Evolutionary conservation across 2,888 invertebrate genomes (phyloP), one percentile per base, ranked within the genome.

Genomic region (Amiota mariae): DNA sequence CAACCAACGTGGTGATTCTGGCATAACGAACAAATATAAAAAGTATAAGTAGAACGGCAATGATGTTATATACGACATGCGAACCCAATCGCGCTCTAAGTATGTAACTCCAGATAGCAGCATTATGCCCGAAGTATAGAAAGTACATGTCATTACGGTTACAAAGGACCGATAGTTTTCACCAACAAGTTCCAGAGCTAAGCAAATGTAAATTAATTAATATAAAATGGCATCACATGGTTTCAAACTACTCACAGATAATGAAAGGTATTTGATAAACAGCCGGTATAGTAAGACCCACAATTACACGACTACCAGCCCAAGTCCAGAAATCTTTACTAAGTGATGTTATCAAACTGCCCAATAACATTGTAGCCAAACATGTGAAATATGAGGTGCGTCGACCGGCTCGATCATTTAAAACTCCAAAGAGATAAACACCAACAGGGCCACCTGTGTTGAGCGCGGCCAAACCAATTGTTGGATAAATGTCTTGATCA

Each of bases 201-300:
- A 36, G 36, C 36, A 36, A 36, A 36, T 6, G 3, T 36, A 36
- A 36, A 36, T 36, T 36, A 36, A 36, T 4, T 6, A 36, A 36
- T 36, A 36, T 36, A 36, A 51, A 51, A 12, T n/a, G 0, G 54
- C n/a, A 51, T 51, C 54, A n/a, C 6, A 51, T 51, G n/a, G 54
- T 36, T 36, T 36, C 6, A 51, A 12, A n/a, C 1, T 85, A 92
- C 94, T 93, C 91, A 97, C 97, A 96, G 85, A 98, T 97, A 75
- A 97, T 97, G 88, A 97, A 97, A 0, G 98, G 97, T 89, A 97
- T 97, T 91, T 97, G 97, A 89, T 97, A 97, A 57, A 97, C 94
- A 1, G 97, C 97, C 4, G 97, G 97, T 84, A 97, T 95, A 0
- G 97, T 96, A 8, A 97, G 90, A 3, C 98, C 98, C n/a, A 97